A percentile compares a stretch with the other conserved stretches of the same genome.
Conservation (phyloP, 2,797 vertebrate species). For the Girardinus metallicus region DNA sequence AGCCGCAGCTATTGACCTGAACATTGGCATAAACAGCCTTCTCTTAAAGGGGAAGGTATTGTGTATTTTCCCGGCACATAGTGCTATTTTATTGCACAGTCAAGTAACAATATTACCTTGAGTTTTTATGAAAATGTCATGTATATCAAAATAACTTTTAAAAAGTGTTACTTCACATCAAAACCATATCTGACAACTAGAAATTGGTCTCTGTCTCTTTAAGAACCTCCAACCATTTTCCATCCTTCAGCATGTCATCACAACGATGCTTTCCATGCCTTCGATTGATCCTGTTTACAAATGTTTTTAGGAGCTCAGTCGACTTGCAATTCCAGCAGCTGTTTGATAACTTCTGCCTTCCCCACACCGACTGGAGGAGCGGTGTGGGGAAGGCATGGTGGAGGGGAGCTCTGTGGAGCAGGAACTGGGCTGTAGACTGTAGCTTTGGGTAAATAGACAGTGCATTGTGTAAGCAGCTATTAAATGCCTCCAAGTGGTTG, state of each 20-base stretch:
- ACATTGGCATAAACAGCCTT: slow-evolving; percentile 13
- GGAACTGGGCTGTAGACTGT: no score
- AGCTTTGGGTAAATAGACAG: no score
- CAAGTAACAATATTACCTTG: not conserved
- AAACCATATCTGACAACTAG: not conserved
- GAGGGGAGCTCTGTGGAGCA: no score
- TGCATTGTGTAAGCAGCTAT: no score
- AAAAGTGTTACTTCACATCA: not conserved
- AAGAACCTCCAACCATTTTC: no score
- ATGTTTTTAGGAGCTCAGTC: no score
- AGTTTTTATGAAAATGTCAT: not conserved
- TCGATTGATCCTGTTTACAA: not conserved
- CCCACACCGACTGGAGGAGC: no score
- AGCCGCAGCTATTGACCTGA: slow-evolving; percentile 31
- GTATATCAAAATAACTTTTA: not conserved
- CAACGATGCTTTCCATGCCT: not conserved
- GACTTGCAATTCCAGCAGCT: no score
- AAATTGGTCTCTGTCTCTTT: not conserved
- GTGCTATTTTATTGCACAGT: not conserved
- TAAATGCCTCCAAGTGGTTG: no score
- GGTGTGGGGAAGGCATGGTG: no score
- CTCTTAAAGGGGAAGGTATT: slow-evolving; percentile 3
- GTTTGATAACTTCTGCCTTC: no score
- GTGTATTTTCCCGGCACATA: not conserved
- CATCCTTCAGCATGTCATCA: not conserved